Conservation (phyloP, 2,113 vertebrate genomes). For the Scopus umbretta region DNA sequence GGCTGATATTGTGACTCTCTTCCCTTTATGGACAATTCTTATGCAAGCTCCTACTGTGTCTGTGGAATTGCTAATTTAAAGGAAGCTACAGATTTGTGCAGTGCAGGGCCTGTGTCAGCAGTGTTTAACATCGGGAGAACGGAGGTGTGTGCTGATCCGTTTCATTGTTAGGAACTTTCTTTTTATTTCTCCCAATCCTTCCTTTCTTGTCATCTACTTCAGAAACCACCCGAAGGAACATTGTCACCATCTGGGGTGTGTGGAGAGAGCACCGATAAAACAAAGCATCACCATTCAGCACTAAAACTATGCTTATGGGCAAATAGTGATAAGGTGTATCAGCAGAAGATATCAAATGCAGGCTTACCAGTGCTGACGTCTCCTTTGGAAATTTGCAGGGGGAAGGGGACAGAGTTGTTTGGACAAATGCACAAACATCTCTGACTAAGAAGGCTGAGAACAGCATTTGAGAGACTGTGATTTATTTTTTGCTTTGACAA, state of each 20-base stretch:
- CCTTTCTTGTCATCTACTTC: not conserved
- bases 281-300: not conserved
- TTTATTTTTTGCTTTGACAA: not conserved
- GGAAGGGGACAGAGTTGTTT: not conserved
- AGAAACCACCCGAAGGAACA: not conserved
- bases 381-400: not conserved
- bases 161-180: not conserved
- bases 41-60: conserved; percentile 58
- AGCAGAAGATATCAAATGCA: fast-evolving
- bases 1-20: conserved; percentile 49
- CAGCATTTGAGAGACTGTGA: not conserved
- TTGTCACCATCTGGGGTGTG: not conserved
- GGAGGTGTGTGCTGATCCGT: conserved; percentile 9
- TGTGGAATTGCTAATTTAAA: conserved; percentile 64
- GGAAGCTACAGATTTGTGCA: conserved; percentile 17
- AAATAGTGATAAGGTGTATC: not conserved
- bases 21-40: conserved; percentile 61
- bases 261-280: not conserved
- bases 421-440: not conserved
- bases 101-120: conserved; percentile 49
- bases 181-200: not conserved
- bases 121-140: conserved; percentile 15
- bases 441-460: not conserved
- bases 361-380: not conserved
- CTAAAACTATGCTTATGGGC: not conserved